Evolutionary conservation across 2,797 vertebrate genomes (phyloP), one percentile per base, ranked within the genome.

Genomic region (Liparis tanakae): DNA sequence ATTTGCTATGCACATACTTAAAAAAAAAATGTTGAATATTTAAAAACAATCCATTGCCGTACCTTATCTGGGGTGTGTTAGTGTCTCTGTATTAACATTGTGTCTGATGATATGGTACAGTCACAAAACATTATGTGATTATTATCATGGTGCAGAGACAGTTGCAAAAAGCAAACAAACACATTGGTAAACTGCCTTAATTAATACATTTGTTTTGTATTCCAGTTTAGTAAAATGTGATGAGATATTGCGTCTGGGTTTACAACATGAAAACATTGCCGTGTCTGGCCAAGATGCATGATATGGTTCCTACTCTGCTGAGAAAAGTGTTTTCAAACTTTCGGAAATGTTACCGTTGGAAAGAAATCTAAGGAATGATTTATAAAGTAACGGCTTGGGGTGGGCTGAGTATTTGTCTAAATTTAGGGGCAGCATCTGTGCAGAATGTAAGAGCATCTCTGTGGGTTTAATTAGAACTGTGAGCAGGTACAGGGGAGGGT

Each of bases 391-490:
- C 13, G 33, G 17, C 37, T 67, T 63, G 46, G 18, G 39, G 48
- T 60, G 72, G 12, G 71, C 30, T 67, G 36, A 51, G 43, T 34
- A 22, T 70, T 57, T 36, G 39, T 54, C 62, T 77, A 78, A 80
- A 81, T 74, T 59, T 72, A 80, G 69, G 59, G 64, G 63, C 66
- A 48, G 69, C 17, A 2, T 48, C 53, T 64, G 71, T 64, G 67
- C 51, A 66, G 55, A 57, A 53, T 51, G 10, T 54, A 50, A 74
- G 30, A 75, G 51, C 43, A 57, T 43, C 67, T 70, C 61, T 65
- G 67, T 76, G 70, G 48, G 53, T 78, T 74, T 85, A 76, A 85
- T 85, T 84, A 84, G 73, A 81, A 64, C 39, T 43, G 46, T 64
- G 76, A 66, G 76, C 53, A 67, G 67, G 76, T 78, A 67, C 9